Base-by-base conservation (phyloP, 2,888 invertebrate species). In the Drosophila meridionalis region DNA sequence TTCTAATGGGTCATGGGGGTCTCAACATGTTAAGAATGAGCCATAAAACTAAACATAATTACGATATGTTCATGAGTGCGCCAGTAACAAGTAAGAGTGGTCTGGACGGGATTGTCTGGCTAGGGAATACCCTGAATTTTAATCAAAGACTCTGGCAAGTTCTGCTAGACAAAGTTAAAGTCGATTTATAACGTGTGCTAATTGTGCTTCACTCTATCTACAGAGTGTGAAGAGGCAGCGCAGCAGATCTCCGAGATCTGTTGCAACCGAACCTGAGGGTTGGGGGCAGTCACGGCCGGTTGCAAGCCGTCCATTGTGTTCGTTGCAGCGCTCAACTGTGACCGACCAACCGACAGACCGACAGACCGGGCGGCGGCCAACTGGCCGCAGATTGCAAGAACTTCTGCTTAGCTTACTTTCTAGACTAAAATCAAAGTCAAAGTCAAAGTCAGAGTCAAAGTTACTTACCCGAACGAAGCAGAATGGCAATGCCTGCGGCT, bases 391-490 rank as follows among this genome's bases (percentile, higher is more conserved):
- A 2, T 50, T 32, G 32, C 50, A 34, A 52, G 50, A 52, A 34
- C 50, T n/a, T 50, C 50, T 14, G 6, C 50, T 20, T 52, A 7
- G 34, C 34, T 34, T 53, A 58, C 61, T 60, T 66, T 45, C 43
- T 59, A 67, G 43, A 32, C 28, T 52, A 48, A 28, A 32, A 12
- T 12, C 26, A 45, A 14, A 63, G 7, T 30, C 30, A 48, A 30
- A 48, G 48, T 11, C 28, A 43, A 11, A 52, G 42, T 58, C 32
- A 20, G 28, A 48, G n/a, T 5, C 30, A 26, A 5, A 20, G 26
- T 26, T 12, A 82, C 81, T 82, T 57, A 82, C 82, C 72, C 82
- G 80, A 32, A 82, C 67, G 56, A 82, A 82, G 48, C 83, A 82
- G 52, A 82, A 82, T 61, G 82, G 69, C 58, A 82, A 42, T 14